Percentiles rank a stretch among this genome's conserved stretches.
phyloP scores from a whole-genome alignment of 2,797 vertebrate genomes.

The Odontamblyopus rebecca region DNA sequence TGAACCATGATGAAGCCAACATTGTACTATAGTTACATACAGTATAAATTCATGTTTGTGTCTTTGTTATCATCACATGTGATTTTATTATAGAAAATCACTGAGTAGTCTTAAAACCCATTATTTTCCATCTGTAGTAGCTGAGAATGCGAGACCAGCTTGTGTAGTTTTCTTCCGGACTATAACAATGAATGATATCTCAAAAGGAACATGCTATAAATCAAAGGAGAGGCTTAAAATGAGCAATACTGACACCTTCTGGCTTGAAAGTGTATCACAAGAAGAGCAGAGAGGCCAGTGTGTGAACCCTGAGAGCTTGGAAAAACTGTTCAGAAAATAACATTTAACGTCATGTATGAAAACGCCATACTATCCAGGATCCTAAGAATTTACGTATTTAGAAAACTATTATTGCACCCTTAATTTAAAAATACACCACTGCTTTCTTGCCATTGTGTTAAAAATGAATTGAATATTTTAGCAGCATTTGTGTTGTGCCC shows the following conservation, averaged over 20 bases:
- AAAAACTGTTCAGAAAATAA: constrained; percentile 16
- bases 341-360: constrained; percentile 20
- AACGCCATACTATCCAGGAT: background rate
- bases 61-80: background rate
- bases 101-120: background rate
- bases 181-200: constrained; percentile 27
- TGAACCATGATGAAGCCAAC: background rate
- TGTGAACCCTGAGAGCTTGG: constrained; percentile 48
- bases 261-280: constrained; percentile 41
- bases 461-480: constrained; percentile 3
- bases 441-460: background rate
- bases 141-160: constrained; percentile 16
- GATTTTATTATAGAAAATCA: background rate
- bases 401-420: background rate
- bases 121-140: background rate
- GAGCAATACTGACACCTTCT: constrained; percentile 58
- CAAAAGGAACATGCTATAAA: constrained; percentile 33
- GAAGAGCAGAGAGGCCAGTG: constrained; percentile 11
- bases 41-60: background rate
- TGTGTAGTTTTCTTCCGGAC: constrained; percentile 2
- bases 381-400: background rate
- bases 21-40: background rate
- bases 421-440: background rate
- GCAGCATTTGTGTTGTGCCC: constrained; percentile 12
- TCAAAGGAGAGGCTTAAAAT: constrained; percentile 34